Conservation (phyloP, 2,888 invertebrate species). For the Euphydryas editha region DNA sequence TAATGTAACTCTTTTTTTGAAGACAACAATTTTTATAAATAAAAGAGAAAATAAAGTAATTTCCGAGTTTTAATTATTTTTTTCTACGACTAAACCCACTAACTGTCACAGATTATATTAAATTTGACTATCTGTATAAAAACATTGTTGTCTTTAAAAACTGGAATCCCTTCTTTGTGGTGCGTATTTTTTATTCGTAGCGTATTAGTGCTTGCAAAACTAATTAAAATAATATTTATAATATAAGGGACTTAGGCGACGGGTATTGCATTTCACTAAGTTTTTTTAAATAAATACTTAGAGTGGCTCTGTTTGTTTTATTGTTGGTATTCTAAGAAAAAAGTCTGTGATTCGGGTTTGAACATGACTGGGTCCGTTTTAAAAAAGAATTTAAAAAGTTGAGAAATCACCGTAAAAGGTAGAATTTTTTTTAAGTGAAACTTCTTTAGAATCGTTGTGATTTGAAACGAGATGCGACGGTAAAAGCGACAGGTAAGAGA, state of each 20-base stretch:
- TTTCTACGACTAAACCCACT: slow-evolving; percentile 6
- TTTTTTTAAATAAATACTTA: slow-evolving; percentile 48
- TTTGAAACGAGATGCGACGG: too few species aligned
- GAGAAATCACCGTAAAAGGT: too few species aligned
- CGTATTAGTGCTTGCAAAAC: slow-evolving; percentile 40
- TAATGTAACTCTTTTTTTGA: slow-evolving; percentile 43
- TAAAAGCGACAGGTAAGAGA: too few species aligned
- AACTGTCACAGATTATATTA: slow-evolving; percentile 22
- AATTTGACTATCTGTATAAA: slow-evolving; percentile 25
- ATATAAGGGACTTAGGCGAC: slow-evolving; percentile 51
- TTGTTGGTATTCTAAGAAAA: not conserved
- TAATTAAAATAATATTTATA: slow-evolving; percentile 43
- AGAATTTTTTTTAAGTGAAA: too few species aligned
- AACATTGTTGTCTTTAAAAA: slow-evolving; percentile 48
- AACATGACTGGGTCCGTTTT: too few species aligned
- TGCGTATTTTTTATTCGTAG: slow-evolving; percentile 48
- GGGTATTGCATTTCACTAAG: slow-evolving; percentile 63
- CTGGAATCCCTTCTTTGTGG: slow-evolving; percentile 44
- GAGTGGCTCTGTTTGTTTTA: slow-evolving; percentile 37
- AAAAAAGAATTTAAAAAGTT: too few species aligned
- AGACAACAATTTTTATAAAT: slow-evolving; percentile 45
- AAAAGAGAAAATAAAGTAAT: not conserved
- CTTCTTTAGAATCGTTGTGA: too few species aligned
- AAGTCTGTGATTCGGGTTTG: too few species aligned
- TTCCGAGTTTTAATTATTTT: not conserved